A percentile compares a stretch with the other conserved stretches of the same genome.
Conservation (phyloP, 2,888 invertebrate species). For the Artemia sinica region DNA sequence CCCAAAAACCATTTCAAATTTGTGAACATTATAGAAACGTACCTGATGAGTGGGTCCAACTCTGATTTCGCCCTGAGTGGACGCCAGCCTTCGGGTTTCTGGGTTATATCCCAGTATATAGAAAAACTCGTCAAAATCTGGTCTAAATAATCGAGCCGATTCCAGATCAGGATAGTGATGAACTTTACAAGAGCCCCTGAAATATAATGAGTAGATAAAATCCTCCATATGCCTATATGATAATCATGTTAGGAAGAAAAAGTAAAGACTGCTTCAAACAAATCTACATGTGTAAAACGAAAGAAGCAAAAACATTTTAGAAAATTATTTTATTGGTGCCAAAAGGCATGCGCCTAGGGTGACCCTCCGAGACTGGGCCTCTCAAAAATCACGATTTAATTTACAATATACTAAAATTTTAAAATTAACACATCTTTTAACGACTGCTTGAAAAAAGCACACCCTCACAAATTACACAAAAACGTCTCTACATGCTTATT, state of each 20-base stretch:
- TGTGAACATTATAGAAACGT: conserved; percentile 7
- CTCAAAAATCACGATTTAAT: too few relatives aligned
- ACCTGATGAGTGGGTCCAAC: conserved; percentile 42
- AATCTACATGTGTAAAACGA: neutral
- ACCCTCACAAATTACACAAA: too few relatives aligned
- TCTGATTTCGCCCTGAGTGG: conserved; percentile 42
- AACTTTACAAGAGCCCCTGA: conserved; percentile 38
- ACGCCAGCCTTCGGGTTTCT: conserved; percentile 39
- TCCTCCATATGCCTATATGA: neutral
- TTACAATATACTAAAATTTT: too few relatives aligned
- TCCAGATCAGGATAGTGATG: conserved; percentile 37
- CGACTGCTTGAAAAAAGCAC: too few relatives aligned
- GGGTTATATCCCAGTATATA: conserved; percentile 39
- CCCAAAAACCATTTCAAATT: neutral
- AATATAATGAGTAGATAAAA: conserved; percentile 23
- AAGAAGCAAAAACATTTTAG: neutral
- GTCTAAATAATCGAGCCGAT: conserved; percentile 34
- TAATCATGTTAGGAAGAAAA: neutral
- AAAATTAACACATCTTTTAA: too few relatives aligned
- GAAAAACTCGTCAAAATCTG: conserved; percentile 37
- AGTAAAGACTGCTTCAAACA: neutral
- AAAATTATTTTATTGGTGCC: neutral
- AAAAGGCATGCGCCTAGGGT: too few relatives aligned
- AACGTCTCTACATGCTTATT: too few relatives aligned
- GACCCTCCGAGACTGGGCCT: too few relatives aligned